Percentiles rank a stretch among this genome's conserved stretches.
These are phyloP conservation scores for Charaxes varanes DNA, from an alignment of 1,140 invertebrate species.

Conservation along the genomic window DNA sequence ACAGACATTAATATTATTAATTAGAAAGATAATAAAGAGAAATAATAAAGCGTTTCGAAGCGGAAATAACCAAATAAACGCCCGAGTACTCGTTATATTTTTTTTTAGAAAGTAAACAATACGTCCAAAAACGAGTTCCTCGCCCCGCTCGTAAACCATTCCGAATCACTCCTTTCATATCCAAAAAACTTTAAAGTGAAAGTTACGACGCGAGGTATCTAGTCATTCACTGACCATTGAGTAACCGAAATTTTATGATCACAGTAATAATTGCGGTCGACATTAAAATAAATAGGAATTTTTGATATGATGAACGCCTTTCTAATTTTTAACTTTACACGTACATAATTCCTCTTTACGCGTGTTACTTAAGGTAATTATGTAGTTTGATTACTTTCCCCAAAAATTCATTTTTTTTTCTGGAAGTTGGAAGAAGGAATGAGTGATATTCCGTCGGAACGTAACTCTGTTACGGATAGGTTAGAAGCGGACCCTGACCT, in stretches of 20 bases:
- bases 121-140: conserved; percentile 16
- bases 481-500: too few species aligned
- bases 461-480: too few species aligned
- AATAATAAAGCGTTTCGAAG: conserved; percentile 2
- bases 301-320: too few species aligned
- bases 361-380: too few species aligned
- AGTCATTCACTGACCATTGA: conserved; percentile 47
- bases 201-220: conserved; percentile 53
- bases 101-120: conserved; percentile 22
- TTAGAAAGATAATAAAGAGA: not conserved
- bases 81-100: conserved; percentile 12
- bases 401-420: too few species aligned
- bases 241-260: conserved; percentile 49
- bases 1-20: too few species aligned
- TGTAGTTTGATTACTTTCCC: too few species aligned
- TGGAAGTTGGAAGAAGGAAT: too few species aligned
- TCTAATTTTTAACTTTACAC: too few species aligned
- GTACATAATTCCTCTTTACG: too few species aligned
- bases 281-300: too few species aligned
- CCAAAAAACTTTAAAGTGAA: conserved; percentile 65
- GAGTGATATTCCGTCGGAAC: too few species aligned
- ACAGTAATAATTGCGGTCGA: conserved; percentile 39
- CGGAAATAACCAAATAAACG: not conserved
- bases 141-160: conserved; percentile 20
- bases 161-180: conserved; percentile 42